A percentile compares a stretch with the other conserved stretches of the same genome.
These are phyloP conservation scores for Aphis gossypii DNA, from an alignment of 1,140 invertebrate genomes.

Conservation along the genomic window DNA sequence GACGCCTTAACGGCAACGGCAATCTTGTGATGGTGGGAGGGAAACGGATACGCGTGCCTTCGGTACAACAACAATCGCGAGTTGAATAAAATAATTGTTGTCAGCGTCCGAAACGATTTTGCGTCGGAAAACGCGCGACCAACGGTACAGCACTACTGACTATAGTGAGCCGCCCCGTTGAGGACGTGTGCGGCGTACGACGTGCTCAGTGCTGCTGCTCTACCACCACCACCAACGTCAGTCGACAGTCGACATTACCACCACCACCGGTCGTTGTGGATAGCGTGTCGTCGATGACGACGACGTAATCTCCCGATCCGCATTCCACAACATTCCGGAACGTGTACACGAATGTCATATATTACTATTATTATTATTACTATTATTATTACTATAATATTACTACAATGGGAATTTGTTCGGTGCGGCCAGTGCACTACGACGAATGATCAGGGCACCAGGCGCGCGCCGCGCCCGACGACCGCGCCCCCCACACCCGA, in stretches of 20 bases:
- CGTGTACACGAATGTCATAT: not conserved
- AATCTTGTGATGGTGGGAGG: not conserved
- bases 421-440: not conserved
- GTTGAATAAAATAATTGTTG: not conserved
- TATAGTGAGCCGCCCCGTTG: not conserved
- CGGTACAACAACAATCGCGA: not conserved
- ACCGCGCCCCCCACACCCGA: not conserved
- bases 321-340: conserved; percentile 51
- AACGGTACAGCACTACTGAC: not conserved
- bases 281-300: not conserved
- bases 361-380: not conserved
- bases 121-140: not conserved
- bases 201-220: not conserved
- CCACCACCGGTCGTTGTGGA: not conserved
- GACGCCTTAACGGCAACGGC: not conserved
- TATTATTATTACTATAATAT: not conserved
- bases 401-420: conserved; percentile 21
- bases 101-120: not conserved
- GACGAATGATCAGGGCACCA: not conserved
- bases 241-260: not conserved
- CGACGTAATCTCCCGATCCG: conserved; percentile 46
- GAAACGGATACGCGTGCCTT: not conserved
- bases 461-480: not conserved
- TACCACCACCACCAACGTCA: not conserved
- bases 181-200: not conserved